Conservation (phyloP, 2,888 invertebrate species). For the Thecocarcelia acutangulata region DNA sequence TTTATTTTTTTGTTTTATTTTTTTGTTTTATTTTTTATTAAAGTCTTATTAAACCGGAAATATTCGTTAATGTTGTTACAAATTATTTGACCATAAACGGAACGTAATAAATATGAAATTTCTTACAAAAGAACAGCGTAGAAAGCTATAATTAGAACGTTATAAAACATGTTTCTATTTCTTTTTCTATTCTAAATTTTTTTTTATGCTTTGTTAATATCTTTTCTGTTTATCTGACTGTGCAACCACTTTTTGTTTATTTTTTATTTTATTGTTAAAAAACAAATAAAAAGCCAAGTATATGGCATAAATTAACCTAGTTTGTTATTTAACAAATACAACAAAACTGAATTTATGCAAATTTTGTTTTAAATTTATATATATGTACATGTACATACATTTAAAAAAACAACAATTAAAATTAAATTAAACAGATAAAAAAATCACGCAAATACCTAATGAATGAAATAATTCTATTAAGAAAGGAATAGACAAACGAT, state of each 20-base stretch:
- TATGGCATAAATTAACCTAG: constrained; percentile 66
- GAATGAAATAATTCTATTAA: constrained; percentile 60
- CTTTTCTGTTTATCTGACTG: constrained; percentile 1
- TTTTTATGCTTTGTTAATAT: constrained; percentile 22
- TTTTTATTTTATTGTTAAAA: not conserved
- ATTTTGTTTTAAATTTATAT: constrained; percentile 54
- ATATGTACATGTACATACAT: constrained; percentile 6
- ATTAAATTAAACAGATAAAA: constrained; percentile 39
- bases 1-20: not conserved
- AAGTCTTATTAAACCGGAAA: constrained; percentile 47
- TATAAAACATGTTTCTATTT: constrained; percentile 56
- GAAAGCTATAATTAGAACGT: constrained; percentile 57
- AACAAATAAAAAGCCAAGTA: constrained; percentile 32
- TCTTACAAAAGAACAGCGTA: constrained; percentile 27
- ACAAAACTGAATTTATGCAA: constrained; percentile 57
- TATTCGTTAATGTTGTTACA: constrained; percentile 36
- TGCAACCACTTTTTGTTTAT: constrained; percentile 10
- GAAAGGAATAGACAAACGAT: constrained; percentile 44
- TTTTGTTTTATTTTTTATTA: not conserved
- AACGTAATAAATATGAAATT: constrained; percentile 48
- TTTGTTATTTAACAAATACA: constrained; percentile 54
- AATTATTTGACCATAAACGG: constrained; percentile 60
- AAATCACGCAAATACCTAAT: constrained; percentile 47
- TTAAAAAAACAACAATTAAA: constrained; percentile 20
- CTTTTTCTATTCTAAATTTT: constrained; percentile 1